phyloP scores from a whole-genome alignment of 2,888 invertebrate genomes.

The Lymantria monacha region DNA sequence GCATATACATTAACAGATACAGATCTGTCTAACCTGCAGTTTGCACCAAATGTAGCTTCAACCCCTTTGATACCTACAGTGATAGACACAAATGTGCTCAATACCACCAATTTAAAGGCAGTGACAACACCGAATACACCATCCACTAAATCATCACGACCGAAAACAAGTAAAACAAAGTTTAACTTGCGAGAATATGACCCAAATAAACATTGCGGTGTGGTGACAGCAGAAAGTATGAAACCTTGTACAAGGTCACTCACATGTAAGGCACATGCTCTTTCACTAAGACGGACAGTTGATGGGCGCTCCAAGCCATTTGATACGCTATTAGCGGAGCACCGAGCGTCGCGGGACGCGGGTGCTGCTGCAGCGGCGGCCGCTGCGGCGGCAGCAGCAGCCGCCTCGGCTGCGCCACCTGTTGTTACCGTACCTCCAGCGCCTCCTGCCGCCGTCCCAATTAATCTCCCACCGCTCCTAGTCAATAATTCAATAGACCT shows the following conservation, averaged over 20 bases:
- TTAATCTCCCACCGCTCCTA: slow-evolving; percentile 59
- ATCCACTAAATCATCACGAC: slow-evolving; percentile 52
- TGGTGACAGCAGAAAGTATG: slow-evolving; percentile 84
- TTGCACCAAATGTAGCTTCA: slow-evolving; percentile 51
- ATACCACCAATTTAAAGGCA: slow-evolving; percentile 33
- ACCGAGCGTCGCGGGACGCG: slow-evolving; percentile 85
- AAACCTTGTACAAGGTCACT: slow-evolving; percentile 91
- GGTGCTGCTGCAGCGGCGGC: slow-evolving; percentile 41
- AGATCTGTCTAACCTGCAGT: slow-evolving; percentile 61
- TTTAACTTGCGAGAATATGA: slow-evolving; percentile 87
- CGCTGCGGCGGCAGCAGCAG: slow-evolving; percentile 25
- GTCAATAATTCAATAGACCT: slow-evolving; percentile 66
- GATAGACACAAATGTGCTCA: slow-evolving; percentile 38
- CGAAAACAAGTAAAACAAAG: slow-evolving; percentile 68
- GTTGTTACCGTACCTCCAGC: slow-evolving; percentile 22
- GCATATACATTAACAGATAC: slow-evolving; percentile 59
- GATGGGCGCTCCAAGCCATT: slow-evolving; percentile 87
- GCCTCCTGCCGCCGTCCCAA: slow-evolving; percentile 31
- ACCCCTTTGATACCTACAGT: slow-evolving; percentile 57
- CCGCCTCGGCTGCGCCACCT: slow-evolving; percentile 26
- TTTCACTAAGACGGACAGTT: slow-evolving; percentile 87
- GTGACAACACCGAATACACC: slow-evolving; percentile 45
- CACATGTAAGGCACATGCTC: slow-evolving; percentile 86
- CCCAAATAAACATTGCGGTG: slow-evolving; percentile 92
- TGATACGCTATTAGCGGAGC: slow-evolving; percentile 88